Conservation (phyloP, 2,797 vertebrate genomes). For the Enteromius thamalakanensis region DNA sequence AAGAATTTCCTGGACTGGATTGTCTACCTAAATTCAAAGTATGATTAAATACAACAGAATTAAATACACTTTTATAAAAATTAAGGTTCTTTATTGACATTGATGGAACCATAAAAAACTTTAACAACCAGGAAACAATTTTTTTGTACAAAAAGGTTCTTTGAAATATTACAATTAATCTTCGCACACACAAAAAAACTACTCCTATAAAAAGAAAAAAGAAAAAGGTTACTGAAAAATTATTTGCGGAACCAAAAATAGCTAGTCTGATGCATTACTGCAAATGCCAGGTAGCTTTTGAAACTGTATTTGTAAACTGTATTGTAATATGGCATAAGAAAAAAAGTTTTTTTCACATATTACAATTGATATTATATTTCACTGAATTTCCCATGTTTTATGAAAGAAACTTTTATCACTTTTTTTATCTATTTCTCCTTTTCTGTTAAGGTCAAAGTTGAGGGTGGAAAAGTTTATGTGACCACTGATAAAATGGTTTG, state of each 20-base stretch:
- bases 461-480: constrained; percentile 81
- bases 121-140: background rate
- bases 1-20: constrained; percentile 88
- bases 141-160: background rate
- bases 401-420: background rate
- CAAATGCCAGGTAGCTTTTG: background rate
- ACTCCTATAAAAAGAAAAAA: background rate
- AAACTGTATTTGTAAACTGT: background rate
- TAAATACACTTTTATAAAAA: background rate
- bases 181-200: background rate
- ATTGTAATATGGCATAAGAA: background rate
- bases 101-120: background rate
- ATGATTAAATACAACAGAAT: constrained; percentile 11
- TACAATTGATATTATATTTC: background rate
- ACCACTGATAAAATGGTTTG: constrained; percentile 80
- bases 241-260: background rate
- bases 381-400: background rate
- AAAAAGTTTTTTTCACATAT: background rate
- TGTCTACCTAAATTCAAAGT: constrained; percentile 83
- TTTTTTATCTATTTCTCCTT: background rate
- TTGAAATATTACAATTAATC: background rate
- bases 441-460: constrained; percentile 78
- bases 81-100: background rate
- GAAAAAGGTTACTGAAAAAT: background rate
- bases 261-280: background rate